phyloP scores from a whole-genome alignment of 2,113 vertebrate species.

The Cephalopterus ornatus region DNA sequence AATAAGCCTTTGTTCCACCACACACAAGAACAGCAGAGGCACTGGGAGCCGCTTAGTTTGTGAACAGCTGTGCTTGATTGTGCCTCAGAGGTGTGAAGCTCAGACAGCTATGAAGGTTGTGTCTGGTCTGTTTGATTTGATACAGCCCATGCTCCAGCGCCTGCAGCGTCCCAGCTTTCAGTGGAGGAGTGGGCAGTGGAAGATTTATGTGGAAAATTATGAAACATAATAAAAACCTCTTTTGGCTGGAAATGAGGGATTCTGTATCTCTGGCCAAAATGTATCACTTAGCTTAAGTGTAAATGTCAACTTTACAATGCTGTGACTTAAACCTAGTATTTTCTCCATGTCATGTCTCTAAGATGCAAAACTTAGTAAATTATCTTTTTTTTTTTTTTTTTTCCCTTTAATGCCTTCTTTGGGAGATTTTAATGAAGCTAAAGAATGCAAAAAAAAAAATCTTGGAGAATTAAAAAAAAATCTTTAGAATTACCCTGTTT shows the following conservation, averaged over 20 bases:
- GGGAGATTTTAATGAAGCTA: neutral
- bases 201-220: conserved; percentile 24
- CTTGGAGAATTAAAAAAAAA: neutral
- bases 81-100: conserved; percentile 6
- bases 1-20: neutral
- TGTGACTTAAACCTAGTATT: neutral
- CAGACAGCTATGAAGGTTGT: neutral
- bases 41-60: accelerated
- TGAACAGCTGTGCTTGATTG: neutral
- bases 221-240: neutral
- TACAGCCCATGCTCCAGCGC: neutral
- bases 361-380: neutral
- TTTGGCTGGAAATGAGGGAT: neutral
- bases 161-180: neutral
- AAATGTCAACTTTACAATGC: neutral
- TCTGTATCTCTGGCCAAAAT: neutral
- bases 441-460: neutral
- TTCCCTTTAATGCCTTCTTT: neutral
- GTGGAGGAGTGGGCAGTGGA: neutral
- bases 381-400: too few relatives aligned
- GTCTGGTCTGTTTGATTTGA: neutral
- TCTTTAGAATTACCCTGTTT: neutral
- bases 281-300: neutral
- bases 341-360: neutral
- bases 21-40: neutral